A percentile compares a stretch with the other conserved stretches of the same genome.
These are phyloP conservation scores for Trididemnum nubilum DNA, from an alignment of 23 tunicate genomes.

Conservation along the genomic window DNA sequence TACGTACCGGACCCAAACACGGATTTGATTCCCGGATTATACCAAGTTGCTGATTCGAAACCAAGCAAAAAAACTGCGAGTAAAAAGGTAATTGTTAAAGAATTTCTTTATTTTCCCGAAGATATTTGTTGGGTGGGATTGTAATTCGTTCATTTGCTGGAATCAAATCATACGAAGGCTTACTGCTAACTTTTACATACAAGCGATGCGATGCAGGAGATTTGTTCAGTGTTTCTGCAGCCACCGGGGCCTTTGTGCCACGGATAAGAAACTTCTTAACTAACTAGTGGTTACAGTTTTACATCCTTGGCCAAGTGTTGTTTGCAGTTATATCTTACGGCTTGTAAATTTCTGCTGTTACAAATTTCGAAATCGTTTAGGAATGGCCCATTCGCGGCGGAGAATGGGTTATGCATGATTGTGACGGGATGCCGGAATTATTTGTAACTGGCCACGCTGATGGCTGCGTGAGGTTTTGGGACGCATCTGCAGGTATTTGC, in stretches of 20 bases:
- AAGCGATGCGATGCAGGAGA: no score
- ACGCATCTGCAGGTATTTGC: slow-evolving; percentile 58
- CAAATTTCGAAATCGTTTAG: slow-evolving; percentile 5
- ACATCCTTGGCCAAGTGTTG: no score
- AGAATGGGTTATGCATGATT: slow-evolving; percentile 42
- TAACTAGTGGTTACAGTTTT: no score
- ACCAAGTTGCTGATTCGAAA: slow-evolving; percentile 43
- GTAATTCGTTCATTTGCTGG: no score
- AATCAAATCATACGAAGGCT: no score
- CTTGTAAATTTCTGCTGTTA: no score
- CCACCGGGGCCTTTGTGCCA: no score
- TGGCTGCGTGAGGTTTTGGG: slow-evolving; percentile 88
- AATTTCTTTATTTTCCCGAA: background rate
- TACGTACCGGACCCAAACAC: slow-evolving; percentile 57
- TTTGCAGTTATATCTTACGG: no score
- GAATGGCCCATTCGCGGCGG: slow-evolving; percentile 84
- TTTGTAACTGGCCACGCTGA: slow-evolving; percentile 84
- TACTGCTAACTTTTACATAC: no score
- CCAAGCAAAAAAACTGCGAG: background rate
- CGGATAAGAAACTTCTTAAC: no score
- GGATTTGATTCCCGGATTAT: slow-evolving; percentile 43
- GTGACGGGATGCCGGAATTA: slow-evolving; percentile 62
- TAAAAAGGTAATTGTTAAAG: slow-evolving; percentile 10
- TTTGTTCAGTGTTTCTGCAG: no score
- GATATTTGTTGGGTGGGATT: background rate